Conservation (phyloP, 2,113 vertebrate genomes). For the Podarcis cretensis region DNA sequence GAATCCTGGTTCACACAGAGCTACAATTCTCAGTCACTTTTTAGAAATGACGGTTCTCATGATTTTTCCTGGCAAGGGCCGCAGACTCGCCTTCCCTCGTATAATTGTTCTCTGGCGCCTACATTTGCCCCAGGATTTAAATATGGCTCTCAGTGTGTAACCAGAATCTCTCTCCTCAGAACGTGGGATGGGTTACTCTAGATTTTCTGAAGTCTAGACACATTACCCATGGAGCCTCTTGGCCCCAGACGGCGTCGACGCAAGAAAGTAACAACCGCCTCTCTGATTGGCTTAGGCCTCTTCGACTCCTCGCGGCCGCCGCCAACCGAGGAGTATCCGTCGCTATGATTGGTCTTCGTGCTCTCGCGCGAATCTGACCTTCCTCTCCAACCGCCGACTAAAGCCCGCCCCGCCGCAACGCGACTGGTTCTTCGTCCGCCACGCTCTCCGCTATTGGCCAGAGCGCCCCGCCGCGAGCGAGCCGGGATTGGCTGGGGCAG, state of each 20-base stretch:
- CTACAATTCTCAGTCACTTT: too few relatives aligned
- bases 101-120: too few relatives aligned
- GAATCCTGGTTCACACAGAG: too few relatives aligned
- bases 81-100: too few relatives aligned
- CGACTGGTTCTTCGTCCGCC: accelerated
- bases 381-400: accelerated
- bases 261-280: background rate
- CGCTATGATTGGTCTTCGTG: background rate
- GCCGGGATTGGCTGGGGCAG: slow-evolving; percentile 13
- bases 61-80: too few relatives aligned
- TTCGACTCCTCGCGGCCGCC: too few relatives aligned
- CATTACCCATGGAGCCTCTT: background rate
- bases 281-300: background rate
- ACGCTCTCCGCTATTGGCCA: background rate
- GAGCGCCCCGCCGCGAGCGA: accelerated
- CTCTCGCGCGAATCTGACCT: background rate
- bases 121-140: too few relatives aligned
- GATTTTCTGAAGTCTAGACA: background rate
- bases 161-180: background rate
- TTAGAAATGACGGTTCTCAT: too few relatives aligned
- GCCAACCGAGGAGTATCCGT: background rate
- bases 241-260: background rate
- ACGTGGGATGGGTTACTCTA: background rate
- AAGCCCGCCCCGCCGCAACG: accelerated
- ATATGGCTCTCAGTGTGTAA: background rate